Evolutionary conservation across 1,140 invertebrate species (phyloP).

Genomic region (Hirudo medicinalis): DNA sequence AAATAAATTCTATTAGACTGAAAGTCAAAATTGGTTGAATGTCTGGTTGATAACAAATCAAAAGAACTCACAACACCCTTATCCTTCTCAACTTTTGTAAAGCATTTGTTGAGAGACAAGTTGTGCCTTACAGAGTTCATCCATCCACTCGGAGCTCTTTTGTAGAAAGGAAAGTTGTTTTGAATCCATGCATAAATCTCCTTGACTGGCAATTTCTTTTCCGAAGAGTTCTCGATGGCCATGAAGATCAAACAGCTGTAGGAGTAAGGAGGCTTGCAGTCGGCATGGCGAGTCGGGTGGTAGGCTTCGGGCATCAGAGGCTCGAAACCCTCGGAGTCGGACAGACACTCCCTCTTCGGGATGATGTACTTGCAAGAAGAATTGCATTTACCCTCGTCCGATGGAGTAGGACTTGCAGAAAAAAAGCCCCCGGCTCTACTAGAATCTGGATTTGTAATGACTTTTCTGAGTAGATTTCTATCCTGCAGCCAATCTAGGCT

Average conservation of each 20-base stretch:
- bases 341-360: constrained; percentile 16
- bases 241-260: constrained; percentile 92
- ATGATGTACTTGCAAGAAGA: constrained; percentile 4
- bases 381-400: no score
- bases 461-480: constrained; percentile 61
- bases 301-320: constrained; percentile 38
- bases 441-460: constrained; percentile 15
- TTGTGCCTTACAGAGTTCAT: constrained; percentile 50
- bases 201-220: constrained; percentile 78
- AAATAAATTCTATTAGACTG: no score
- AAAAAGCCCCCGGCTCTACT: no score
- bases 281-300: constrained; percentile 39
- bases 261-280: constrained; percentile 73
- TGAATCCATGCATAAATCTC: constrained; percentile 42
- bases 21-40: neutral
- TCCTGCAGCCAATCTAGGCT: constrained; percentile 74
- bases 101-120: constrained; percentile 46
- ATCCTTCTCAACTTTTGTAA: constrained; percentile 46
- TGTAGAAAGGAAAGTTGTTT: constrained; percentile 40
- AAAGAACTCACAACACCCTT: constrained; percentile 51
- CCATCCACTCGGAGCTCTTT: constrained; percentile 44
- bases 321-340: constrained; percentile 31
- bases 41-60: neutral
- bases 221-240: constrained; percentile 81
- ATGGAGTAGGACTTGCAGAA: no score